phyloP scores from a whole-genome alignment of 2,113 vertebrate genomes.

The Zingel zingel region DNA sequence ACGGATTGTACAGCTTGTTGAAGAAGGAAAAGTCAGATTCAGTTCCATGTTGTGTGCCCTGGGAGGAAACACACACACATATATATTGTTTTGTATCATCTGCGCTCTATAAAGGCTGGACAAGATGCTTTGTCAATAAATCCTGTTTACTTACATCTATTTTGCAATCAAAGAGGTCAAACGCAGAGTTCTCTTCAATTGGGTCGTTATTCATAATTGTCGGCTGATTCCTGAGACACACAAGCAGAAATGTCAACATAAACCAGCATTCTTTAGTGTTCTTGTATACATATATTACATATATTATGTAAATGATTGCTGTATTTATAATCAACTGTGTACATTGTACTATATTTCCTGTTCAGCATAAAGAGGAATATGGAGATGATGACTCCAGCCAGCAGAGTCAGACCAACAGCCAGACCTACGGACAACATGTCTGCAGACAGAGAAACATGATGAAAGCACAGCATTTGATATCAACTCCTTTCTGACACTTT shows the following conservation, averaged over 20 bases:
- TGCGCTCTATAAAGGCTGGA: neutral
- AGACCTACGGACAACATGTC: constrained; percentile 57
- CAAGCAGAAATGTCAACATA: constrained; percentile 8
- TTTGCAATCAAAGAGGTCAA: constrained; percentile 47
- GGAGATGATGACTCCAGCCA: constrained; percentile 58
- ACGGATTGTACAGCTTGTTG: constrained; percentile 57
- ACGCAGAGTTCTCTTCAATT: neutral
- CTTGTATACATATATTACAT: neutral
- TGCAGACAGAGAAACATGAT: constrained; percentile 39
- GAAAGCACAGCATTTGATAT: neutral
- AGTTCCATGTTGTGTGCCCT: constrained; percentile 56
- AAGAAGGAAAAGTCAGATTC: constrained; percentile 53
- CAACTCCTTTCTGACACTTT: neutral
- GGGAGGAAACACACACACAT: constrained; percentile 16
- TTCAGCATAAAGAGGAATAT: constrained; percentile 52
- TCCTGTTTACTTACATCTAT: constrained; percentile 62
- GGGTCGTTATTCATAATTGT: neutral
- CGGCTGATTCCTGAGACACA: constrained; percentile 36
- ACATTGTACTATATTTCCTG: constrained; percentile 58
- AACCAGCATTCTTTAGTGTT: neutral
- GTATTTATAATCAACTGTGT: neutral
- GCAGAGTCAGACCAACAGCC: constrained; percentile 67
- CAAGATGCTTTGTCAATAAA: neutral
- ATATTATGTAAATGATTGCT: neutral
- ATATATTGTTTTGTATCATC: neutral